These are phyloP conservation scores for Gibbula magus DNA, from an alignment of 2,888 invertebrate species.

Conservation along the genomic window DNA sequence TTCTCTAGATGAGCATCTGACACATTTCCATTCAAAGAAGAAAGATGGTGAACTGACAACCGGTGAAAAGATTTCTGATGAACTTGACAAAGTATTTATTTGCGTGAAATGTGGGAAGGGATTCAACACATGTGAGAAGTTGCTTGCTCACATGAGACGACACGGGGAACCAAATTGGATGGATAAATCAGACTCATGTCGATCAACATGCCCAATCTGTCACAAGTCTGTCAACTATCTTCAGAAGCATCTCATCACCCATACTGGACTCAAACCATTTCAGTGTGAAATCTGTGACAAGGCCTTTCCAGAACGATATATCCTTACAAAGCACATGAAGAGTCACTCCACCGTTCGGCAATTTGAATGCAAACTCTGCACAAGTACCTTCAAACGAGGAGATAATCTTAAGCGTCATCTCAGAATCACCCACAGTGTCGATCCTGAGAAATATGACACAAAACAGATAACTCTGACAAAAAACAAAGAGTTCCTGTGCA, in stretches of 20 bases:
- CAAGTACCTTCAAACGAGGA: background rate
- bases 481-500: background rate
- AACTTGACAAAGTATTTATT: background rate
- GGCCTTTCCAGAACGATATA: background rate
- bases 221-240: constrained; percentile 1
- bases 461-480: background rate
- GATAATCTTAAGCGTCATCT: background rate
- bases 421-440: background rate
- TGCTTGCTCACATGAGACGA: background rate
- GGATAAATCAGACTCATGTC: background rate
- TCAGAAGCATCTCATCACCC: background rate
- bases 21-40: background rate
- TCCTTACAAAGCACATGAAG: background rate
- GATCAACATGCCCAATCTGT: background rate
- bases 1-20: background rate
- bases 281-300: background rate
- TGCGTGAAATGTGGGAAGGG: constrained; percentile 1
- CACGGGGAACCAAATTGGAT: background rate
- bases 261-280: background rate
- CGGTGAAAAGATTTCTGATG: background rate
- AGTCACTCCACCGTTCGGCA: background rate
- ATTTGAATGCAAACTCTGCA: background rate
- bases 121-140: background rate
- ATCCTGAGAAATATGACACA: background rate
- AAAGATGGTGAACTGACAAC: background rate